A percentile compares a stretch with the other conserved stretches of the same genome.
Conservation (phyloP, 2,113 vertebrate species). For the Dolichallabes microphthalmus region DNA sequence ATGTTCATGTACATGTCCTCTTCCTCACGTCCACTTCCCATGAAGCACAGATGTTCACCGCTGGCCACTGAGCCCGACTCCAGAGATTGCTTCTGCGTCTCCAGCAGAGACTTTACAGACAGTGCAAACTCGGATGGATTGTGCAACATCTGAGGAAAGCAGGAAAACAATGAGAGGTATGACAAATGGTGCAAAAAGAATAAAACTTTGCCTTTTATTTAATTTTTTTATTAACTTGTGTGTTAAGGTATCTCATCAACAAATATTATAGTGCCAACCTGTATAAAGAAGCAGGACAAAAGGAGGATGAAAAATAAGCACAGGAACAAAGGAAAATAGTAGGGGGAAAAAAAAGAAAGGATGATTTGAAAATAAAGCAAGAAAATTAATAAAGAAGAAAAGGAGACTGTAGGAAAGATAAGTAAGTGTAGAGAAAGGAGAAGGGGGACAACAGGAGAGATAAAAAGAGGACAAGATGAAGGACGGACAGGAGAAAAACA, state of each 20-base stretch:
- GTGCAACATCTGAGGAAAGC: constrained; percentile 87
- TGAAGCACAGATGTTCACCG: constrained; percentile 96
- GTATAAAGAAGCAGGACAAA: background rate
- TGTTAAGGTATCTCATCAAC: background rate
- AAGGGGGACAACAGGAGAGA: background rate
- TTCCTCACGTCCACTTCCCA: constrained; percentile 98
- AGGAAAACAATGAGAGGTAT: background rate
- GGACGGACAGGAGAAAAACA: background rate
- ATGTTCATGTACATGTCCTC: constrained; percentile 99
- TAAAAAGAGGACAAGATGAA: background rate
- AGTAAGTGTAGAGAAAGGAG: background rate
- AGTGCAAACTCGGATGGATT: constrained; percentile 95
- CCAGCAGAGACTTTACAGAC: constrained; percentile 93
- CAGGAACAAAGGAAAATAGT: background rate
- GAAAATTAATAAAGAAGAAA: background rate
- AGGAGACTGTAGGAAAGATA: background rate
- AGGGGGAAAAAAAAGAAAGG: background rate
- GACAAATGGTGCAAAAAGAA: background rate
- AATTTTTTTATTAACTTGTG: background rate
- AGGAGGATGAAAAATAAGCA: background rate
- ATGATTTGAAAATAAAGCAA: background rate
- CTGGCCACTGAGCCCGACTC: constrained; percentile 94
- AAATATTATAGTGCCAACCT: too few species aligned
- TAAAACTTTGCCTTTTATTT: background rate
- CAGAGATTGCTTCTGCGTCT: constrained; percentile 96